These are phyloP conservation scores for Miniopterus natalensis DNA, from an alignment of 2,113 vertebrate species.

Conservation along the genomic window DNA sequence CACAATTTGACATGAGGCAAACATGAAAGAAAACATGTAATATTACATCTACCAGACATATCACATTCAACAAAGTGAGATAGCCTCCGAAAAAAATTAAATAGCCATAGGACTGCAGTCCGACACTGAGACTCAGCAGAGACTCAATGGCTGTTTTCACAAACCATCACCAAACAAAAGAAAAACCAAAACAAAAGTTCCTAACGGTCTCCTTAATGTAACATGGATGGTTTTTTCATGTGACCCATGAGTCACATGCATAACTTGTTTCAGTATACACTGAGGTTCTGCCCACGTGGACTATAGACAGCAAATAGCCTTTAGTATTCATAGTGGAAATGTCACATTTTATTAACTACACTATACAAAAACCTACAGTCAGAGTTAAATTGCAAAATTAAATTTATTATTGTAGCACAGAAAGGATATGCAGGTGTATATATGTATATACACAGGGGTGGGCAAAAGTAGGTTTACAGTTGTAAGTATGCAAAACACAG, in stretches of 20 bases:
- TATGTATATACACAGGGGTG: not conserved
- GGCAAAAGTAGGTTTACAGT: not conserved
- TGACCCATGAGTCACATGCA: not conserved
- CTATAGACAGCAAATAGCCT: not conserved
- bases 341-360: conserved; percentile 66
- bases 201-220: not conserved
- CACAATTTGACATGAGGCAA: not conserved
- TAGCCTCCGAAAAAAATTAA: not conserved
- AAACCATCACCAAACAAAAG: conserved; percentile 18
- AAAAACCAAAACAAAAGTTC: not conserved
- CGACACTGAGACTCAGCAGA: not conserved
- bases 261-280: not conserved
- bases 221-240: not conserved
- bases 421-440: conserved; percentile 57
- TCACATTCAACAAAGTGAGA: not conserved
- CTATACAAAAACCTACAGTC: conserved; percentile 64
- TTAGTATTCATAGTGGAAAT: conserved; percentile 51
- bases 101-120: not conserved
- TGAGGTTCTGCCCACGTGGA: not conserved
- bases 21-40: not conserved
- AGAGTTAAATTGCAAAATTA: conserved; percentile 78
- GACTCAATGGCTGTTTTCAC: not conserved
- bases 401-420: conserved; percentile 79
- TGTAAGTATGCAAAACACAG: not conserved
- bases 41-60: not conserved